Evolutionary conservation across 2,888 invertebrate species (phyloP).

Genomic region (Acrobasis consociella): DNA sequence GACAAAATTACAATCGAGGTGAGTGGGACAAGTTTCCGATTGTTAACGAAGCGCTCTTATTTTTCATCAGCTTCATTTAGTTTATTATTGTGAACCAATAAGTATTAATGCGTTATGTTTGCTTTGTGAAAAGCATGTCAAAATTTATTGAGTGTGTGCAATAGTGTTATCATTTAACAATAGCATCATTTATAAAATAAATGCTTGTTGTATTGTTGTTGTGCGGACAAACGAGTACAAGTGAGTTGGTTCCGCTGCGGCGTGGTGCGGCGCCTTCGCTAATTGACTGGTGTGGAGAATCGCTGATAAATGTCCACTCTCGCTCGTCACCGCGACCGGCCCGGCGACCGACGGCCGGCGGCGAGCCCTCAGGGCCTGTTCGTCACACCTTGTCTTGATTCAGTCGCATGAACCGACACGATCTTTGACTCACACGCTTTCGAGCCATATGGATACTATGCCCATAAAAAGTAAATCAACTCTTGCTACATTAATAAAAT

Average conservation of each 20-base stretch:
- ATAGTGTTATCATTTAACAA: constrained; percentile 44
- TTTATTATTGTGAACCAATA: constrained; percentile 27
- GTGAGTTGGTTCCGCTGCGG: constrained; percentile 41
- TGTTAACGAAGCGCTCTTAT: constrained; percentile 31
- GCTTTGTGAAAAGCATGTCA: constrained; percentile 31
- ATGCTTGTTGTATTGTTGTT: constrained; percentile 49
- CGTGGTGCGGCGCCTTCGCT: constrained; percentile 51
- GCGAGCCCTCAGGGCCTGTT: constrained; percentile 55
- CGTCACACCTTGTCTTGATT: constrained; percentile 60
- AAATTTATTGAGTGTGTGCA: constrained; percentile 36
- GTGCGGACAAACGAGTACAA: constrained; percentile 51
- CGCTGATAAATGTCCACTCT: constrained; percentile 65
- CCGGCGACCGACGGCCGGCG: constrained; percentile 39
- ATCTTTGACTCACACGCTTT: constrained; percentile 43
- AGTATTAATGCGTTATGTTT: constrained; percentile 30
- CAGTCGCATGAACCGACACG: constrained; percentile 51
- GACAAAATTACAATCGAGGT: constrained; percentile 49
- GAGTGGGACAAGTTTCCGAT: constrained; percentile 54
- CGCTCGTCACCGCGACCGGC: constrained; percentile 32
- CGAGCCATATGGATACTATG: constrained; percentile 27
- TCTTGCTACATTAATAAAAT: constrained; percentile 21
- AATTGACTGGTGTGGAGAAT: constrained; percentile 74
- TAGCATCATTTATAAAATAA: constrained; percentile 44
- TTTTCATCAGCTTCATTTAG: constrained; percentile 20
- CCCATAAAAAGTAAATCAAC: constrained; percentile 23